Evolutionary conservation across 2,888 invertebrate genomes (phyloP).

Genomic region (Oligia latruncula): DNA sequence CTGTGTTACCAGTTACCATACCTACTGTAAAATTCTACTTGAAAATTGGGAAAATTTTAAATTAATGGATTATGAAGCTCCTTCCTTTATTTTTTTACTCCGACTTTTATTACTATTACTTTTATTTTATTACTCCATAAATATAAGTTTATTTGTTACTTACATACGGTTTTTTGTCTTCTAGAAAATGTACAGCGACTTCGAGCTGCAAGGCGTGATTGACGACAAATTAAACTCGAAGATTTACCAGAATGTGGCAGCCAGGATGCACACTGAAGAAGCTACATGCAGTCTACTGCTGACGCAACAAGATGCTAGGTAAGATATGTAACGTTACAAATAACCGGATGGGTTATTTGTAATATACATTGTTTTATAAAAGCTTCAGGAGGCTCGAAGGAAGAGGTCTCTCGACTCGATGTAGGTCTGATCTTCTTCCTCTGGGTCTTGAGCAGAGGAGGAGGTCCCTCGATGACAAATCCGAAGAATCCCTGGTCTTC

Average conservation of each 20-base stretch:
- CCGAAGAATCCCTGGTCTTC: too few relatives aligned
- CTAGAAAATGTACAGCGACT: conserved; percentile 99
- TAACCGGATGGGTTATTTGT: too few relatives aligned
- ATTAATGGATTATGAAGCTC: background rate
- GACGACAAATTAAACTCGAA: conserved; percentile 99
- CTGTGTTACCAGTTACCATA: background rate
- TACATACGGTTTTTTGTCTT: conserved; percentile 65
- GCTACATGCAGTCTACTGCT: conserved; percentile 97
- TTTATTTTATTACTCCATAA: background rate
- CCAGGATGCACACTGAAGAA: conserved; percentile 99
- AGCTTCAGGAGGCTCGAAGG: too few relatives aligned
- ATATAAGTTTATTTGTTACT: background rate
- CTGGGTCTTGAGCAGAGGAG: too few relatives aligned
- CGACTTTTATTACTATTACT: background rate
- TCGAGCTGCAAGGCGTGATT: conserved; percentile 99
- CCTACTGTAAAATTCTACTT: background rate
- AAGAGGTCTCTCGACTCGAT: too few relatives aligned
- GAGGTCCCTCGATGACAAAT: too few relatives aligned
- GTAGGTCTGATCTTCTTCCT: too few relatives aligned
- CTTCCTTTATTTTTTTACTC: too few relatives aligned
- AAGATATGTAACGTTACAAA: conserved; percentile 52
- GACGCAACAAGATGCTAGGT: conserved; percentile 94
- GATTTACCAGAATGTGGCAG: conserved; percentile 97
- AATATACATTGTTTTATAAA: too few relatives aligned
- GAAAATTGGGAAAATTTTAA: background rate